A percentile compares a stretch with the other conserved stretches of the same genome.
Conservation (phyloP, 2,888 invertebrate species). For the Anticlea derivata region DNA sequence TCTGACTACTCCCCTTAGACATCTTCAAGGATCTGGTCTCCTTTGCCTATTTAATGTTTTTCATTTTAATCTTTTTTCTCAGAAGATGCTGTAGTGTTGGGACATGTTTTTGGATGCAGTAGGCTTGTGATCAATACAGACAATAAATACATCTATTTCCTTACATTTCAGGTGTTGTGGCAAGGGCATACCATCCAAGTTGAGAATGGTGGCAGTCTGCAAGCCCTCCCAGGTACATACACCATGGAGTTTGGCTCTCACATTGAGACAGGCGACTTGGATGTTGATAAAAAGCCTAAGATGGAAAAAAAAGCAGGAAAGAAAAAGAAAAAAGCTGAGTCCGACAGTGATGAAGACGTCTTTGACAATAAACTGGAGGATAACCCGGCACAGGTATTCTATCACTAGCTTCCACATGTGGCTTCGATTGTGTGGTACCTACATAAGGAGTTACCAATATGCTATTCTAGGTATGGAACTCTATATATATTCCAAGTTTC, state of each 20-base stretch:
- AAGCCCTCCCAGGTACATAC: constrained; percentile 62
- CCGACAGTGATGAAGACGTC: constrained; percentile 77
- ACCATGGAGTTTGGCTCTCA: constrained; percentile 69
- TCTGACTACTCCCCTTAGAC: too few species aligned
- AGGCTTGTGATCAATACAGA: neutral
- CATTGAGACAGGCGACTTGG: constrained; percentile 64
- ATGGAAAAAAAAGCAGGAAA: constrained; percentile 74
- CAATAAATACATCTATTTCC: neutral
- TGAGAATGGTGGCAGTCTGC: constrained; percentile 76
- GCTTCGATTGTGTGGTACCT: too few species aligned
- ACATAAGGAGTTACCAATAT: too few species aligned
- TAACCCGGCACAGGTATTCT: constrained; percentile 81
- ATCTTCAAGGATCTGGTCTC: too few species aligned
- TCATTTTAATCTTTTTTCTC: too few species aligned
- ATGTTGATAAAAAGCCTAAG: constrained; percentile 75
- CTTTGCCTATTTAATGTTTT: too few species aligned
- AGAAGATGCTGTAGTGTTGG: too few species aligned
- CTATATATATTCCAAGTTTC: too few species aligned
- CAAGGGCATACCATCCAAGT: constrained; percentile 87
- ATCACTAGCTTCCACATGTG: neutral
- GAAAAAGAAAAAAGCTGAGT: constrained; percentile 80
- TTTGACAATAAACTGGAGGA: constrained; percentile 88
- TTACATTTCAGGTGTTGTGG: constrained; percentile 84
- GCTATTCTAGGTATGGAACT: too few species aligned
- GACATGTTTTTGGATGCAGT: neutral